Base-by-base conservation (phyloP, 2,113 vertebrate genomes). In the Brachyhypopomus occidentalis region DNA sequence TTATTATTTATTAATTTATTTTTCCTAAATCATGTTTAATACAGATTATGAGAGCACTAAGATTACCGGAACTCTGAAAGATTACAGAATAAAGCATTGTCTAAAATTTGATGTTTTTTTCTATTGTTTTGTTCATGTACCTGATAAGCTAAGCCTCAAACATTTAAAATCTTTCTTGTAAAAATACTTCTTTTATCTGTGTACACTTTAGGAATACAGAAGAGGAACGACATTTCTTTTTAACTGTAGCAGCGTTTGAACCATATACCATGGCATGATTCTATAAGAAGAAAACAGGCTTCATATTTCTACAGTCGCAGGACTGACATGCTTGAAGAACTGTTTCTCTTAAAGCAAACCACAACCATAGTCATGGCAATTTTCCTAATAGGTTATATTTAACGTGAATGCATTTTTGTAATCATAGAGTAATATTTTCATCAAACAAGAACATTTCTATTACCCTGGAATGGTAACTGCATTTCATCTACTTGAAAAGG, bases 11-110 rank as follows among this genome's bases (percentile, higher is more conserved):
- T n/a, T 58, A 23, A 11, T 38, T 59, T 30, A 17, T 17, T 22
- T 38, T 22, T 25, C 12, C 48, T 25, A 85, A 83, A 85, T 77
- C 84, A 77, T 72, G 17, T 80, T 85, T 85, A 79, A 85, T 82
- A 85, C 78, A 80, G 79, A 85, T 85, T 82, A 85, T 41, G 80
- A 76, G 76, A 30, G 36, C 41, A 30, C 48, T 78, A 45, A 76
- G 80, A 85, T 85, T 85, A 79, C 56, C 12, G 41, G 38, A 48
- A 63, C 6, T 66, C 77, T 72, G 63, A 23, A n/a, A 74, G 72
- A 67, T 52, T 79, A 27, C 17, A 71, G 25, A 63, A 79, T 78
- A 80, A 85, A 36, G 23, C 12, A 22, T 23, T n/a, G 36, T 23
- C 64, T 59, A 56, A n/a, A 58, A 82, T 78, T 64, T 75, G 34